phyloP scores from a whole-genome alignment of 2,888 invertebrate species.

The Gonocerus acuteangulatus region DNA sequence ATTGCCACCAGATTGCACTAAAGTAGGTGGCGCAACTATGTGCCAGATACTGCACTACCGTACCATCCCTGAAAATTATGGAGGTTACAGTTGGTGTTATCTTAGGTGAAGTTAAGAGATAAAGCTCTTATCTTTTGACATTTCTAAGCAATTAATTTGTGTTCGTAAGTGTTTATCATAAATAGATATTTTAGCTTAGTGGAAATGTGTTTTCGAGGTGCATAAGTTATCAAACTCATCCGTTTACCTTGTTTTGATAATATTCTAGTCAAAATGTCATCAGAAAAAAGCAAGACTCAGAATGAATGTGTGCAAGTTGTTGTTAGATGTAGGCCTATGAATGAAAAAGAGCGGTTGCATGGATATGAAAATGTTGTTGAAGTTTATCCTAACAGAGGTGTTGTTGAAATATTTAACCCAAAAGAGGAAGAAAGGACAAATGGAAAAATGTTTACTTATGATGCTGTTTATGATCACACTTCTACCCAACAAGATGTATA shows the following conservation, averaged over 20 bases:
- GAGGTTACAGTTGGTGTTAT: neutral
- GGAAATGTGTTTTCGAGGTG: neutral
- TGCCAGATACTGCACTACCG: too few species aligned
- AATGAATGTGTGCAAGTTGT: conserved; percentile 63
- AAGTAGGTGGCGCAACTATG: too few species aligned
- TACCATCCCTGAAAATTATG: too few species aligned
- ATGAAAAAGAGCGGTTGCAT: conserved; percentile 69
- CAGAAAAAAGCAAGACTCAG: conserved; percentile 27
- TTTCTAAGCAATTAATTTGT: neutral
- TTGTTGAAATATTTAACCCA: conserved; percentile 83
- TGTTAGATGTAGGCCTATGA: conserved; percentile 92
- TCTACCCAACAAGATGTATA: conserved; percentile 88
- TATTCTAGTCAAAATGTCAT: conserved; percentile 17
- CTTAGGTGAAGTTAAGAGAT: neutral
- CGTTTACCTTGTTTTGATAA: too few species aligned
- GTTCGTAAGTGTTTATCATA: neutral
- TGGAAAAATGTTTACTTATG: conserved; percentile 88
- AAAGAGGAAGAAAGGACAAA: conserved; percentile 59
- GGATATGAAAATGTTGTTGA: conserved; percentile 66
- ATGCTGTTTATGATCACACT: conserved; percentile 88
- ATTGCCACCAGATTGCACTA: too few species aligned
- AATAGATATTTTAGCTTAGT: neutral
- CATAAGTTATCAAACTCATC: too few species aligned
- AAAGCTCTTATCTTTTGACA: neutral
- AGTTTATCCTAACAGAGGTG: conserved; percentile 76